Base-by-base conservation (phyloP, 2,888 invertebrate genomes). In the Synergus gifuensis region DNA sequence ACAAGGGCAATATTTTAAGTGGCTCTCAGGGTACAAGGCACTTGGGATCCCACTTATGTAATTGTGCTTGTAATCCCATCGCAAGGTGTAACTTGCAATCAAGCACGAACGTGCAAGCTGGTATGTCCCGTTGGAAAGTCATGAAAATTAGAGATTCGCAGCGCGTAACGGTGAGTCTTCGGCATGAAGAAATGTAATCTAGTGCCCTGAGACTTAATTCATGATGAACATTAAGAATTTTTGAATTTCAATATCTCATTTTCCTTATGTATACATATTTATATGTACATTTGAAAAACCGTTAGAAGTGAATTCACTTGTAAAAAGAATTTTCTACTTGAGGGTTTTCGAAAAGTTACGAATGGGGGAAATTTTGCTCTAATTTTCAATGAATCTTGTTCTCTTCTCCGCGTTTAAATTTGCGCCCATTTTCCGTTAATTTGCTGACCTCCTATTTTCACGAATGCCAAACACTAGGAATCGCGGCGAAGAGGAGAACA, bases 21-120 rank as follows among this genome's bases (percentile, higher is more conserved):
- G 54, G 40, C 73, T 73, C 73, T 73, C 54, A 73, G 54, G n/a
- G 42, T n/a, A 11, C 28, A 54, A 49, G 49, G 36, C 54, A 54
- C 73, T 73, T 40, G 54, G 36, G 44, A 44, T 76, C 82, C 77
- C 84, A 83, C 85, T 87, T 85, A 84, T 85, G 83, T 84, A 84
- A 83, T 86, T 84, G 83, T 82, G 81, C 81, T 83, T 81, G 83
- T 85, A 85, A 85, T 86, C 78, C 73, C 36, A 73, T 79, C 80
- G 83, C 54, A 58, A 49, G 36, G 73, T 73, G 73, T 73, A 73
- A 73, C 73, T 73, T 73, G 54, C 73, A 73, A 73, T 73, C 73
- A 73, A 58, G 73, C 73, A 73, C 73, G 73, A 73, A 73, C 73
- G 49, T 73, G 73, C 73, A 73, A 73, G 49, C 54, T 73, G 54